These are phyloP conservation scores for Acrobasis repandana DNA, from an alignment of 2,888 invertebrate species.

Conservation along the genomic window DNA sequence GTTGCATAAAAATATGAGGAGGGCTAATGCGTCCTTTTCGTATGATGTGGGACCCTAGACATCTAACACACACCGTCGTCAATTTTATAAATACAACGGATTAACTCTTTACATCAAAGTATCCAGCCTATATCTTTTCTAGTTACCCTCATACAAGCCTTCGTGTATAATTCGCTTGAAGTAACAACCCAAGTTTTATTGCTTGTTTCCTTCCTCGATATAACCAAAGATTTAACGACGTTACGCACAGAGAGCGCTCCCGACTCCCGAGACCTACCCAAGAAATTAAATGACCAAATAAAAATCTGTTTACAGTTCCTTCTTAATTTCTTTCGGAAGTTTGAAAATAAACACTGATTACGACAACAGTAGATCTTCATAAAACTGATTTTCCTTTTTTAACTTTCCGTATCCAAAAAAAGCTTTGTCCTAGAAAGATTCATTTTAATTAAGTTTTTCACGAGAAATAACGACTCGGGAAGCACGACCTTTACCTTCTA, in stretches of 20 bases:
- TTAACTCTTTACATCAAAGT: constrained; percentile 37
- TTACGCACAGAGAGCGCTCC: neutral
- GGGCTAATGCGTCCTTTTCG: constrained; percentile 20
- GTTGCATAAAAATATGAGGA: neutral
- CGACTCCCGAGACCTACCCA: neutral
- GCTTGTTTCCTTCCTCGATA: constrained; percentile 35
- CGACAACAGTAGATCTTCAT: constrained; percentile 40
- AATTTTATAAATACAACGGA: constrained; percentile 33
- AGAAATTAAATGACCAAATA: neutral
- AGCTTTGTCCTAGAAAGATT: constrained; percentile 64
- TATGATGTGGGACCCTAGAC: constrained; percentile 21
- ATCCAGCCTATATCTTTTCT: constrained; percentile 37
- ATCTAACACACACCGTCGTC: constrained; percentile 21
- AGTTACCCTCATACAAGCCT: constrained; percentile 32
- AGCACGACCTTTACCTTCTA: constrained; percentile 65
- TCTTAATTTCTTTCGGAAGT: constrained; percentile 6
- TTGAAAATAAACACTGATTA: constrained; percentile 42
- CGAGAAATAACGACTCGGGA: constrained; percentile 63
- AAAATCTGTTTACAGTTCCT: neutral
- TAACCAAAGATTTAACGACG: constrained; percentile 27
- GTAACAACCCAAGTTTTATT: constrained; percentile 43
- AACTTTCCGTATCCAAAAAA: constrained; percentile 59
- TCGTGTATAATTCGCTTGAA: constrained; percentile 36
- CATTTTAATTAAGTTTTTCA: constrained; percentile 77
- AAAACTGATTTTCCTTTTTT: constrained; percentile 50